Percentiles rank a stretch among this genome's conserved stretches.
Conservation (phyloP, 2,888 invertebrate genomes). For the Amphipyra berbera region DNA sequence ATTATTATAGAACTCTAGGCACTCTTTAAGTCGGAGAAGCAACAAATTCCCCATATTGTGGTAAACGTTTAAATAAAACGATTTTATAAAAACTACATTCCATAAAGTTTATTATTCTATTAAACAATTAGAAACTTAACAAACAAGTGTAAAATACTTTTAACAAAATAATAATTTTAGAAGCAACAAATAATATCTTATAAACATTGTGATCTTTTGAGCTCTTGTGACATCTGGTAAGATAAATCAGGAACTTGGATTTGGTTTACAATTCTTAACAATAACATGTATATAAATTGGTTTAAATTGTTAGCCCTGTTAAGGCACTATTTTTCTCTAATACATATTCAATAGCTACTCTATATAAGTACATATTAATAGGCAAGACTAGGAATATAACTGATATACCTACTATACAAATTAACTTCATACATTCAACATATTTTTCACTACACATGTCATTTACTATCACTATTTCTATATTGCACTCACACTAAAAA, state of each 20-base stretch:
- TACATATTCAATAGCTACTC: conserved; percentile 27
- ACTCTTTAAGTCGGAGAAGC: too few species aligned
- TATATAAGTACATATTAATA: conserved; percentile 52
- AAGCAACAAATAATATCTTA: conserved; percentile 9
- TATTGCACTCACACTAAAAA: conserved; percentile 25
- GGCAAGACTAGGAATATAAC: conserved; percentile 42
- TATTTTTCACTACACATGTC: conserved; percentile 15
- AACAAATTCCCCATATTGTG: background rate
- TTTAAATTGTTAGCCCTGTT: conserved; percentile 25
- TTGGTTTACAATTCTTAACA: conserved; percentile 10
- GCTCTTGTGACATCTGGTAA: conserved; percentile 36
- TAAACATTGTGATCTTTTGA: conserved; percentile 39
- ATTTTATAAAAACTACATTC: conserved; percentile 23
- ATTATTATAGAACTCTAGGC: too few species aligned
- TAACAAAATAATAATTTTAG: conserved; percentile 26
- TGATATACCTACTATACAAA: conserved; percentile 9
- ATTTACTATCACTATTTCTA: conserved; percentile 17
- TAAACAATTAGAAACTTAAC: conserved; percentile 42
- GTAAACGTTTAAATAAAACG: conserved; percentile 34
- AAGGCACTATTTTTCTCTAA: conserved; percentile 49
- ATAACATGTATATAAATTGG: conserved; percentile 7
- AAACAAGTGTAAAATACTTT: conserved; percentile 35
- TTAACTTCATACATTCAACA: conserved; percentile 5
- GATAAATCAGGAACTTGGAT: conserved; percentile 35
- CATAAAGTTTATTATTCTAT: conserved; percentile 41